Base-by-base conservation (phyloP, 2,888 invertebrate genomes). In the Drosophila affinis region DNA sequence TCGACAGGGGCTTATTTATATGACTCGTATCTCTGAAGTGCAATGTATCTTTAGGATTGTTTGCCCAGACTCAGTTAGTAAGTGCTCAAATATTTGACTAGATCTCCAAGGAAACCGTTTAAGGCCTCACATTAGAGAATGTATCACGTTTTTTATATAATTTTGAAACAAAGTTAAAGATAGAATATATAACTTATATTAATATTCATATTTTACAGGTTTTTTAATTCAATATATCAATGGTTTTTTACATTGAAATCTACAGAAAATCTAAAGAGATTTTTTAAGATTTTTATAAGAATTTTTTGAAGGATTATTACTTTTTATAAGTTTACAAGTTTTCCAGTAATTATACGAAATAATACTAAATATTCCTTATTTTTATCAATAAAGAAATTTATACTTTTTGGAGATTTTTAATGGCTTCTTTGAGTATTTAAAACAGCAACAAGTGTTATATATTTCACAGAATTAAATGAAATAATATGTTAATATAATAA, bases 31-130 rank as follows among this genome's bases (percentile, higher is more conserved):
- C 21, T 10, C 32, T 24, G 32, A 32, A 32, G 46, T 32, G 48
- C 48, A 54, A 24, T 55, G 17, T 14, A 14, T 14, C 24, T 12
- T 10, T 7, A 49, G 7, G 4, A 4, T 32, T 72, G 56, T 81
- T 76, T 76, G 47, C 10, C 62, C 60, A 79, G 79, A 81, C 82
- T 44, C 29, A 51, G 21, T 63, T 65, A 69, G 53, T 47, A 67
- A 54, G 55, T 63, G 46, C 1, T 9, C 18, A 24, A 83, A 75
- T 54, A 62, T 39, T 49, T 45, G 9, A 7, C 18, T 5, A 39
- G 34, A 39, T 18, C 29, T 29, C 27, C 10, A 49, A 56, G 39
- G 9, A 24, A 17, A 12, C 18, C 12, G 10, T 34, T 34, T 34
- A 12, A 34, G 1, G 34, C 14, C 14, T 39, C 14, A 39, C 6